A percentile compares a stretch with the other conserved stretches of the same genome.
phyloP scores from a whole-genome alignment of 2,888 invertebrate genomes.

The Drosophila macrospina region DNA sequence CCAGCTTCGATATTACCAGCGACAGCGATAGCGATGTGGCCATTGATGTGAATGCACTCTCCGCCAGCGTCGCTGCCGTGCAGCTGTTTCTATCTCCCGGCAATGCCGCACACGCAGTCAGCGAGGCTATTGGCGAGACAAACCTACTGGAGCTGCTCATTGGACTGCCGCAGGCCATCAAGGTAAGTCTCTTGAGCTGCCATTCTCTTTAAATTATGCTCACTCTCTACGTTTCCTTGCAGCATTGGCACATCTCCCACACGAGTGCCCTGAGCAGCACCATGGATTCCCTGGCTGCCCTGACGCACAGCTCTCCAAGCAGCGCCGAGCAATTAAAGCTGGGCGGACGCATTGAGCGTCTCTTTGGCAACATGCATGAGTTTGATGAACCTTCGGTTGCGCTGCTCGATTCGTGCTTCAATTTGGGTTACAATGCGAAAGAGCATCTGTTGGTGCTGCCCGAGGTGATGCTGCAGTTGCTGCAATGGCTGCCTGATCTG shows the following conservation, averaged over 20 bases:
- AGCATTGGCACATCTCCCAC: constrained; percentile 83
- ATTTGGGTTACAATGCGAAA: constrained; percentile 85
- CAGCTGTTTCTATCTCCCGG: constrained; percentile 79
- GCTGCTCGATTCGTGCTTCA: constrained; percentile 85
- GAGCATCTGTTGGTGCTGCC: constrained; percentile 82
- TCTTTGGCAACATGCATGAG: constrained; percentile 82
- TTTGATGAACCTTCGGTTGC: constrained; percentile 85
- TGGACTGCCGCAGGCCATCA: constrained; percentile 82
- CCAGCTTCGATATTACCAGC: constrained; percentile 81
- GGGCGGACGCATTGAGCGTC: constrained; percentile 76
- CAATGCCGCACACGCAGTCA: constrained; percentile 70
- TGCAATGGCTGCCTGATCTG: constrained; percentile 86
- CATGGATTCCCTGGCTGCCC: constrained; percentile 76
- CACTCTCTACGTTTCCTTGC: background rate
- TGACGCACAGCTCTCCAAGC: constrained; percentile 76
- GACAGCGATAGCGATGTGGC: constrained; percentile 74
- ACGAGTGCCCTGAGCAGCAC: constrained; percentile 78
- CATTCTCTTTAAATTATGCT: background rate
- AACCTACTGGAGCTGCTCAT: constrained; percentile 85
- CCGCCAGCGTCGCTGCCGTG: constrained; percentile 83
- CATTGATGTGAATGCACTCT: constrained; percentile 83
- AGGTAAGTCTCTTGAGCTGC: constrained; percentile 58
- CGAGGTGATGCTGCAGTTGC: constrained; percentile 86
- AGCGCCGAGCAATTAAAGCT: constrained; percentile 73
- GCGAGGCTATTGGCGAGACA: constrained; percentile 84